Base-by-base conservation (phyloP, 2,888 invertebrate species). In the Sinelater perroti region DNA sequence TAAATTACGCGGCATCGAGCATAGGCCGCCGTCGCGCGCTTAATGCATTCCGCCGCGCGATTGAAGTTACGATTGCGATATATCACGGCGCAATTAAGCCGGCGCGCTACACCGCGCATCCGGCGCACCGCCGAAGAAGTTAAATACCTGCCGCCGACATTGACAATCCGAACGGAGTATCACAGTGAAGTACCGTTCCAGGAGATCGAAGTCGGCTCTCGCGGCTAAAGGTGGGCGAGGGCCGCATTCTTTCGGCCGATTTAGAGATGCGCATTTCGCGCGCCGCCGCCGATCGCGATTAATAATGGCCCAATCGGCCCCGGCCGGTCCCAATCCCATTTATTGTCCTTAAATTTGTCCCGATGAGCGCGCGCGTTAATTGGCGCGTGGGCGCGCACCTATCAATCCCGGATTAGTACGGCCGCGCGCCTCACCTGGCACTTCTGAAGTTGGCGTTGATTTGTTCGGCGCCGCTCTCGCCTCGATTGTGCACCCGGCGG, bases 101-200 rank as follows among this genome's bases (percentile, higher is more conserved):
- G n/a, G n/a, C n/a, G n/a, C n/a, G n/a, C n/a, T n/a, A n/a, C n/a
- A 57, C 50, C 45, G 42, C 45, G 40, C 56, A 56, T 61, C 53
- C 46, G 61, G 52, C 53, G 57, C 56, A 54, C 58, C 51, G 55
- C 61, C 47, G 51, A 61, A 44, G 61, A 58, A 56, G 58, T 62
- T 62, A 62, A 60, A 65, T 66, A 66, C 66, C 65, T 64, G 54
- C 61, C 51, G 54, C 61, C 61, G 60, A 64, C 66, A 66, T 65
- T 68, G 68, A 68, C 68, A 68, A 68, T 67, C 58, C 51, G 61
- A 65, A 51, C 61, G 57, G 56, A 64, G 65, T 63, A 67, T 67
- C 65, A 64, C 64, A 66, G 63, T 67, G 64, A 66, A 67, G 67
- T 68, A 68, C 68, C 68, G 68, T 68, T 68, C 56, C 61, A 58